A percentile compares a stretch with the other conserved stretches of the same genome.
Conservation (phyloP, 2,113 vertebrate genomes). For the Aspidoscelis tigris region DNA sequence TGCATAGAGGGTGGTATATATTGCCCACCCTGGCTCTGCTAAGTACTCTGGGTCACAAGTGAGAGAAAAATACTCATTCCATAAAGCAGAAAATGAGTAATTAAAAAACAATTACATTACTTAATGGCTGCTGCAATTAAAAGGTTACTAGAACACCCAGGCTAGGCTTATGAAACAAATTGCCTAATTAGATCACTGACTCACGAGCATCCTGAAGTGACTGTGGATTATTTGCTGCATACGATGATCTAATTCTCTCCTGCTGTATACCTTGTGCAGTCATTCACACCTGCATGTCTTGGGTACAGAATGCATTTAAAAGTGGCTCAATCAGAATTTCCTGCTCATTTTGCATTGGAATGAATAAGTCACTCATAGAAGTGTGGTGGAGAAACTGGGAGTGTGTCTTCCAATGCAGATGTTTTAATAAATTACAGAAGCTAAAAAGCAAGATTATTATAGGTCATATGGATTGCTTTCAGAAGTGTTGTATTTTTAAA, state of each 20-base stretch:
- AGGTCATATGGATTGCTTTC: conserved; percentile 19
- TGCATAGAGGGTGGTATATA: background rate
- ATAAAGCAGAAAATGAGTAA: background rate
- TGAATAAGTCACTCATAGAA: conserved; percentile 19
- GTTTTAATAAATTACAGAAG: conserved; percentile 24
- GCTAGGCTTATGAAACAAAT: conserved; percentile 20
- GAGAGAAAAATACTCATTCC: conserved; percentile 4
- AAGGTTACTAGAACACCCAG: conserved; percentile 10
- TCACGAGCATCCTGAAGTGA: conserved; percentile 8
- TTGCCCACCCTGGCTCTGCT: background rate
- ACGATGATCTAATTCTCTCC: conserved; percentile 3
- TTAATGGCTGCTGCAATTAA: conserved; percentile 12
- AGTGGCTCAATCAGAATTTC: conserved; percentile 29
- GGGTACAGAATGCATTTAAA: background rate
- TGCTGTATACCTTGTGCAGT: conserved; percentile 14
- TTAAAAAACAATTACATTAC: conserved; percentile 2
- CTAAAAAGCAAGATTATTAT: background rate
- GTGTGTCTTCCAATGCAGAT: background rate
- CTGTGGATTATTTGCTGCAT: conserved; percentile 22
- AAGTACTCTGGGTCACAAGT: background rate
- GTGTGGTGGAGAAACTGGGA: background rate
- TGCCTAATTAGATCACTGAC: background rate
- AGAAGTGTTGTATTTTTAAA: background rate
- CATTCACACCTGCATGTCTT: conserved; percentile 20
- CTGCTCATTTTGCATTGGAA: conserved; percentile 20